phyloP scores from a whole-genome alignment of 2,797 vertebrate genomes.

The Malacoraja senta region DNA sequence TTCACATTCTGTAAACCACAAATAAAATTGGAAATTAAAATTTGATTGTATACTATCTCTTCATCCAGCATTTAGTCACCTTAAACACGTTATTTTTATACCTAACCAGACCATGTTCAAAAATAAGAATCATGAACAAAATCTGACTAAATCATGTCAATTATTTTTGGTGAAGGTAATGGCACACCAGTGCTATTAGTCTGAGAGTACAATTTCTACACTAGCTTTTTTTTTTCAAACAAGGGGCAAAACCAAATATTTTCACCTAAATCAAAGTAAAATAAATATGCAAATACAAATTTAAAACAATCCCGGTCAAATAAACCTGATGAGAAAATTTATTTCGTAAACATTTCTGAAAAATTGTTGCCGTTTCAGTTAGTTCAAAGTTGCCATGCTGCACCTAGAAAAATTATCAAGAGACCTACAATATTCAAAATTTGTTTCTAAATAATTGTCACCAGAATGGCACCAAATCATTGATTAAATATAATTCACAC shows the following conservation, averaged over 20 bases:
- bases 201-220: not conserved
- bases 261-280: not conserved
- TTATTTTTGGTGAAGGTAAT: not conserved
- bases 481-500: not conserved
- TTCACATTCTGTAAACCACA: not conserved
- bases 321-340: not conserved
- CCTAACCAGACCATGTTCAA: not conserved
- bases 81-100: not conserved
- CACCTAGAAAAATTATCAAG: not conserved
- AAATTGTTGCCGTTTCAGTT: not conserved
- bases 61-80: not conserved
- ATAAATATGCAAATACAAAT: not conserved
- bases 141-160: not conserved
- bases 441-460: not conserved
- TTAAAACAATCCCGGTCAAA: not conserved
- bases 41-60: not conserved
- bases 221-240: not conserved
- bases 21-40: not conserved
- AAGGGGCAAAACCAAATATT: not conserved
- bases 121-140: not conserved
- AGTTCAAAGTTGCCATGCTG: too few relatives aligned
- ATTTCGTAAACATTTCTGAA: not conserved
- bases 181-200: not conserved
- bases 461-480: not conserved
- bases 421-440: not conserved